These are phyloP conservation scores for Latheticus oryzae DNA, from an alignment of 2,888 invertebrate species.

Conservation along the genomic window DNA sequence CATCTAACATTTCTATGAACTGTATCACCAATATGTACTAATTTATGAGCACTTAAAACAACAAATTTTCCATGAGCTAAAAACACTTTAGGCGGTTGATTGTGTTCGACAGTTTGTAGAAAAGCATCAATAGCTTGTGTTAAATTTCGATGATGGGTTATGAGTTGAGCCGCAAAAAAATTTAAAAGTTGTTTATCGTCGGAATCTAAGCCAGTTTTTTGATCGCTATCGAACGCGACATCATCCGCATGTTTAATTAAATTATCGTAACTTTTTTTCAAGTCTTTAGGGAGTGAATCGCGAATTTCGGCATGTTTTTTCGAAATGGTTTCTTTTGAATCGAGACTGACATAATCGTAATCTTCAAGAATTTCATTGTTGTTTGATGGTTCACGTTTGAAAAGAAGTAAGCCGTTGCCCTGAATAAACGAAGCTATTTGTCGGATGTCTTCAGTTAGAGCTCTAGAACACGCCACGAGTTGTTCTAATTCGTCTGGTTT, in stretches of 20 bases:
- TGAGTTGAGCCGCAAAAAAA: conserved; percentile 89
- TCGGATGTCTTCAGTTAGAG: conserved; percentile 88
- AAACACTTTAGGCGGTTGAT: conserved; percentile 93
- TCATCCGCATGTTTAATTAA: conserved; percentile 80
- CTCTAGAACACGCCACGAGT: conserved; percentile 86
- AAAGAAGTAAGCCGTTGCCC: conserved; percentile 83
- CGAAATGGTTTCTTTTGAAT: conserved; percentile 78
- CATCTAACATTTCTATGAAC: conserved; percentile 87
- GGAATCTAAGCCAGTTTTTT: conserved; percentile 69
- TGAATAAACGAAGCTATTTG: conserved; percentile 92
- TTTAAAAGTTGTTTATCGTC: conserved; percentile 86
- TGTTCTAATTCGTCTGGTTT: conserved; percentile 89
- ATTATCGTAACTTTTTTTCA: conserved; percentile 81
- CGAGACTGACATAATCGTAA: conserved; percentile 91
- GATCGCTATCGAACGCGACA: conserved; percentile 69
- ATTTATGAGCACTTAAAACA: conserved; percentile 91
- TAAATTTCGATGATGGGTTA: conserved; percentile 85
- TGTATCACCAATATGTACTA: conserved; percentile 95
- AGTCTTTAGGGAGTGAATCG: conserved; percentile 78
- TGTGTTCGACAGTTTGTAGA: conserved; percentile 89
- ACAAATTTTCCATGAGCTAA: conserved; percentile 95
- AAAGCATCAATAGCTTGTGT: conserved; percentile 93
- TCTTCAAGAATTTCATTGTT: conserved; percentile 81
- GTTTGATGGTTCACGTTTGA: conserved; percentile 71
- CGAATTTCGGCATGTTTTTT: conserved; percentile 80